These are phyloP conservation scores for Ranitomeya variabilis DNA, from an alignment of 2,113 vertebrate species.

Conservation along the genomic window DNA sequence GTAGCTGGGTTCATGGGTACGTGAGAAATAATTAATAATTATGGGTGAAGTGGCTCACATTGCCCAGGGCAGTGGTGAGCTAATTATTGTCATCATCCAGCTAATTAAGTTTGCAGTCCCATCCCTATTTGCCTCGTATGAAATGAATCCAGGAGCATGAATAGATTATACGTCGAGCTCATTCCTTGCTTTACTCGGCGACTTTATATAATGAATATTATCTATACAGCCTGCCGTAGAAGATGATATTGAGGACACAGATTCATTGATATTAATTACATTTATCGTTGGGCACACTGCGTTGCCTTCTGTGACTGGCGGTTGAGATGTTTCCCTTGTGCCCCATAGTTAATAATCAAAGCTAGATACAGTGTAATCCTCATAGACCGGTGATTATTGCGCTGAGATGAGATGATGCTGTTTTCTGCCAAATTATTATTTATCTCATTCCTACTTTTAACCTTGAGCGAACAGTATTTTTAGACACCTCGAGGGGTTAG, in stretches of 20 bases:
- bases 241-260: background rate
- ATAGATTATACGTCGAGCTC: background rate
- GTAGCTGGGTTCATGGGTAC: background rate
- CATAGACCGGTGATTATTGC: background rate
- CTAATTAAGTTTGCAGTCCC: slow-evolving; percentile 5
- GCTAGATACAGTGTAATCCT: background rate
- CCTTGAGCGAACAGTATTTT: background rate
- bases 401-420: background rate
- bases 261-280: background rate
- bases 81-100: slow-evolving; percentile 20
- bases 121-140: background rate
- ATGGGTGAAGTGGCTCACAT: background rate
- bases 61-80: slow-evolving; percentile 1
- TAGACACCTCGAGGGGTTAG: background rate
- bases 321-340: background rate
- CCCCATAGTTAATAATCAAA: no score
- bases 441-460: background rate
- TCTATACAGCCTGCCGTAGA: background rate
- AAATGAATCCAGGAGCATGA: background rate
- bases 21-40: background rate
- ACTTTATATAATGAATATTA: background rate
- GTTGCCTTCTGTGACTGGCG: background rate
- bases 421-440: background rate
- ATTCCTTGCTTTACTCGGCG: background rate
- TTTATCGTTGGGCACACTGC: background rate